Evolutionary conservation across 2,797 vertebrate genomes (phyloP), one percentile per base, ranked within the genome.

Genomic region (Allobates femoralis): DNA sequence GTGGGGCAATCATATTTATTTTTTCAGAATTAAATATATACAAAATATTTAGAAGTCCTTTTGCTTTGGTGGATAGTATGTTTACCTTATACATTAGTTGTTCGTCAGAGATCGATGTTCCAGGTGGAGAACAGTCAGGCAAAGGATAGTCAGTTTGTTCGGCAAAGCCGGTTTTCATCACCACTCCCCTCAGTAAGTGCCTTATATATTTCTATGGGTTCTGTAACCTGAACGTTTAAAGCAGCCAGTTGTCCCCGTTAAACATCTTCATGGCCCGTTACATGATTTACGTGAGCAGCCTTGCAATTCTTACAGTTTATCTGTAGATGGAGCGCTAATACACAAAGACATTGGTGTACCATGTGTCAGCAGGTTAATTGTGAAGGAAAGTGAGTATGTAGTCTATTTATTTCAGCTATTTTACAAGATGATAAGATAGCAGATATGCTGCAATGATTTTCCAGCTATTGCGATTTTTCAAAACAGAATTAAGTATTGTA

Each of bases 401-500:
- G 37, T 74, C 71, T 74, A 74, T 74, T 74, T 74, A 74, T 74
- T 74, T 50, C 41, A 74, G 71, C 71, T 50, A 74, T 74, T 74
- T 46, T 74, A 50, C 41, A 74, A 74, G 71, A 50, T 50, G 71
- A 74, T 74, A 74, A 41, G 71, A 74, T 37, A 74, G 71, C 23
- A 74, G 71, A 74, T 46, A 50, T 23, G 71, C 37, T 74, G 37
- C 37, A 26, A 41, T 26, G 71, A 74, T 73, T 73, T n/a, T 73
- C 69, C 23, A 26, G 69, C 69, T 46, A 50, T 74, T 74, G 71
- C 37, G 21, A 46, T 74, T 74, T 50, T 74, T 74, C 71, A 50
- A 74, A 74, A 74, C 71, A 74, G 67, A 71, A 71, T 46, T 71
- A 71, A 71, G 67, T 46, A 46, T n/a, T 41, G 67, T n/a, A 71